Conservation (phyloP, 2,888 invertebrate genomes). For the Stenoptilia bipunctidactyla region DNA sequence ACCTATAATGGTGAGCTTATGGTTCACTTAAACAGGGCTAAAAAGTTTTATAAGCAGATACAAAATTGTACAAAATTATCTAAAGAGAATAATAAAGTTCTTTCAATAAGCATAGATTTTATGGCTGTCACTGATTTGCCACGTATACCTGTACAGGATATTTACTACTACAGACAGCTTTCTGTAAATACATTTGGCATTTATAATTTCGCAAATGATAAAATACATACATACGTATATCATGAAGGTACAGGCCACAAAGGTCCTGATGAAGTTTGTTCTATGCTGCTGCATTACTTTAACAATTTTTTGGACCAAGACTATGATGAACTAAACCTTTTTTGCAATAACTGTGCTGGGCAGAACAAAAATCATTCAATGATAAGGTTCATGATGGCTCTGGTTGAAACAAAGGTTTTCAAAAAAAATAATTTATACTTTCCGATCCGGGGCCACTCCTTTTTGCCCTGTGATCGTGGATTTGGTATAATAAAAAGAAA, state of each 20-base stretch:
- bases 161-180: constrained; percentile 6
- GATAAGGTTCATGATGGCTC: background rate
- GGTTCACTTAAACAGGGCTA: background rate
- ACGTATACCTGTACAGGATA: constrained; percentile 2
- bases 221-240: constrained; percentile 4
- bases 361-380: constrained; percentile 11
- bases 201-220: constrained; percentile 2
- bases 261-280: constrained; percentile 10
- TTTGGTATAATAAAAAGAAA: constrained; percentile 8
- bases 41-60: background rate
- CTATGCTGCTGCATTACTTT: constrained; percentile 8
- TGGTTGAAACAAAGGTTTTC: constrained; percentile 8
- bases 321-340: constrained; percentile 9
- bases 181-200: constrained; percentile 5
- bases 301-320: constrained; percentile 9
- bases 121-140: background rate
- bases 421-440: constrained; percentile 11
- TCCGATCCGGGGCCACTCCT: constrained; percentile 12
- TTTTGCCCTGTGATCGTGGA: constrained; percentile 11
- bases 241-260: constrained; percentile 8
- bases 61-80: background rate
- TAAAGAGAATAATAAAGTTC: background rate
- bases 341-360: constrained; percentile 11
- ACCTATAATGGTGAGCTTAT: no score
- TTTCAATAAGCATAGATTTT: background rate